A percentile compares a stretch with the other conserved stretches of the same genome.
phyloP scores from a whole-genome alignment of 2,797 vertebrate genomes.

The Monodelphis domestica region DNA sequence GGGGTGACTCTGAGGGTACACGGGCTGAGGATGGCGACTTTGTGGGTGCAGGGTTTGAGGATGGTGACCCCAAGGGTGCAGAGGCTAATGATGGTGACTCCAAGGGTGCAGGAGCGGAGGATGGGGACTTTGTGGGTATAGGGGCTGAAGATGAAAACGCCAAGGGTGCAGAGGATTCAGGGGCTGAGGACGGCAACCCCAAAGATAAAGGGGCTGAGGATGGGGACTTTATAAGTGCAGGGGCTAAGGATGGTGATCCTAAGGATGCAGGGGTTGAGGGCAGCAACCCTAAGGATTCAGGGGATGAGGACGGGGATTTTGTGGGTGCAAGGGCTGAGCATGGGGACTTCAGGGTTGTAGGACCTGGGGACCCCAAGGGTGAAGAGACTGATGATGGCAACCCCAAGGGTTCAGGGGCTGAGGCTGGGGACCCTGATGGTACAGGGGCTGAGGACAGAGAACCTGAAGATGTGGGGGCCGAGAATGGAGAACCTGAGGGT shows the following conservation, averaged over 20 bases:
- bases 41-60: rapidly evolving
- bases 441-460: background rate
- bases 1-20: too few relatives aligned
- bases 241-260: background rate
- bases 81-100: background rate
- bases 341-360: too few relatives aligned
- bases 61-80: rapidly evolving
- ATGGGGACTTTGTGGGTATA: background rate
- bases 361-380: background rate
- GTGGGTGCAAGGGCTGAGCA: too few relatives aligned
- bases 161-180: too few relatives aligned
- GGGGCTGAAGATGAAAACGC: too few relatives aligned
- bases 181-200: too few relatives aligned
- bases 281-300: too few relatives aligned
- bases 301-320: too few relatives aligned
- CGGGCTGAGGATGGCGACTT: background rate
- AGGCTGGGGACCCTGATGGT: background rate
- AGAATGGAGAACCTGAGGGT: rapidly evolving
- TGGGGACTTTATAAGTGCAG: too few relatives aligned
- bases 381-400: background rate
- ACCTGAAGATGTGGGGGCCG: background rate
- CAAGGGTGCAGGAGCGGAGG: background rate
- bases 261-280: too few relatives aligned
- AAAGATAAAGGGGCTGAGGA: background rate
- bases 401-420: background rate